phyloP scores from a whole-genome alignment of 1,140 invertebrate species.

The Matsumurasca onukii region DNA sequence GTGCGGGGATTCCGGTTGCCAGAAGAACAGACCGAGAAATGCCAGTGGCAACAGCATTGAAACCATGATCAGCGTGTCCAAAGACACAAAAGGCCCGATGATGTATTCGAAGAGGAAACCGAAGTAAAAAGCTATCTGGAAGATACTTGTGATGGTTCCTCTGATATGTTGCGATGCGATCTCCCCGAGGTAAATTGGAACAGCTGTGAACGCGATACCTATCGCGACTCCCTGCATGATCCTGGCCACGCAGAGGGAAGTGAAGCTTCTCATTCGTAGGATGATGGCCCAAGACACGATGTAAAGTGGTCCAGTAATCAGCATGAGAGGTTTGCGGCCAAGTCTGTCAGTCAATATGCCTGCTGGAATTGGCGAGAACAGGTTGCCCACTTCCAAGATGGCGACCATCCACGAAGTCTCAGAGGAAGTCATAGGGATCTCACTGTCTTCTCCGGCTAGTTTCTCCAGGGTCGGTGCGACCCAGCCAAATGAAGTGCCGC shows the following conservation, averaged over 20 bases:
- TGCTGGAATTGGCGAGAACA: conserved; percentile 28
- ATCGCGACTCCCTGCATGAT: conserved; percentile 59
- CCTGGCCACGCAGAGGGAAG: conserved; percentile 26
- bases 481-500: conserved; percentile 59
- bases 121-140: conserved; percentile 72
- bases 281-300: conserved; percentile 73
- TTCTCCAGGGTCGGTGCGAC: conserved; percentile 67
- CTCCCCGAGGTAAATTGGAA: conserved; percentile 83
- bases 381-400: conserved; percentile 48
- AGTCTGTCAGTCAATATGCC: conserved; percentile 66
- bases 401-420: conserved; percentile 47
- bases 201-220: conserved; percentile 66
- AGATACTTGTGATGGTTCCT: conserved; percentile 61
- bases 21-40: conserved; percentile 65
- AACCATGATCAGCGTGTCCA: conserved; percentile 63
- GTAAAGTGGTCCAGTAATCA: conserved; percentile 68
- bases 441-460: conserved; percentile 46
- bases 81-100: conserved; percentile 71
- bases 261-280: conserved; percentile 58
- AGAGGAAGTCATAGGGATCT: conserved; percentile 46
- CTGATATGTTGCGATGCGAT: conserved; percentile 55
- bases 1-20: conserved; percentile 81
- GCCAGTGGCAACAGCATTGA: conserved; percentile 58
- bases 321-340: conserved; percentile 71
- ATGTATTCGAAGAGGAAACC: conserved; percentile 76